Evolutionary conservation across 1,140 invertebrate species (phyloP).

Genomic region (Hetaerina americana): DNA sequence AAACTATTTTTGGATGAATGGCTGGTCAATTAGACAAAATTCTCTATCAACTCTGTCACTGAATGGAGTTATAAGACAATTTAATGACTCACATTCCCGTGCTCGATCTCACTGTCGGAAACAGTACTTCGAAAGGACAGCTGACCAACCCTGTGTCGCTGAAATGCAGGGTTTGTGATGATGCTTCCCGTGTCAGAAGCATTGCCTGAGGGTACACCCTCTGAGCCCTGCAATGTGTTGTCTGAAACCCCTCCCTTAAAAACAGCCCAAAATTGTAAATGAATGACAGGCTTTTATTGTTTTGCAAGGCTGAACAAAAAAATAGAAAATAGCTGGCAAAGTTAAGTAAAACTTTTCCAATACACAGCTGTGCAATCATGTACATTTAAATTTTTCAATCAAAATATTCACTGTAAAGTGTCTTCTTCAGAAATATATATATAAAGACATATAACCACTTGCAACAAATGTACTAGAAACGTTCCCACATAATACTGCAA

Average conservation of each 20-base stretch:
- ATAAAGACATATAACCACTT: not conserved
- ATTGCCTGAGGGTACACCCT: slow-evolving; percentile 2
- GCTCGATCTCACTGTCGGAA: slow-evolving; percentile 86
- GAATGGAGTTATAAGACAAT: not conserved
- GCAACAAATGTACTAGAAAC: not conserved
- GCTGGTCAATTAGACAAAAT: no score
- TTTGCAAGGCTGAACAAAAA: slow-evolving; percentile 4
- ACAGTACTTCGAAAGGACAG: slow-evolving; percentile 72
- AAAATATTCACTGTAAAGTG: no score
- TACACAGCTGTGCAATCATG: no score
- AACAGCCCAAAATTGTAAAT: slow-evolving; percentile 12
- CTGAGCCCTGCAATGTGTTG: slow-evolving; percentile 8
- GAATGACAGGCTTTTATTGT: not conserved
- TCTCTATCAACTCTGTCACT: not conserved
- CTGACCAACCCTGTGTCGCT: slow-evolving; percentile 29
- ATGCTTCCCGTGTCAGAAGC: slow-evolving; percentile 57
- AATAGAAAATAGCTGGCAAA: not conserved
- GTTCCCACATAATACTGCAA: no score
- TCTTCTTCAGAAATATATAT: no score
- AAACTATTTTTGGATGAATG: no score
- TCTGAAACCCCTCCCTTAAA: slow-evolving; percentile 13
- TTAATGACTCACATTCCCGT: slow-evolving; percentile 64
- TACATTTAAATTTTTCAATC: no score
- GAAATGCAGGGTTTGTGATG: slow-evolving; percentile 61
- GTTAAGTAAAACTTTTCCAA: not conserved